Base-by-base conservation (phyloP, 2,113 vertebrate genomes). In the Rhodinocichla rosea region DNA sequence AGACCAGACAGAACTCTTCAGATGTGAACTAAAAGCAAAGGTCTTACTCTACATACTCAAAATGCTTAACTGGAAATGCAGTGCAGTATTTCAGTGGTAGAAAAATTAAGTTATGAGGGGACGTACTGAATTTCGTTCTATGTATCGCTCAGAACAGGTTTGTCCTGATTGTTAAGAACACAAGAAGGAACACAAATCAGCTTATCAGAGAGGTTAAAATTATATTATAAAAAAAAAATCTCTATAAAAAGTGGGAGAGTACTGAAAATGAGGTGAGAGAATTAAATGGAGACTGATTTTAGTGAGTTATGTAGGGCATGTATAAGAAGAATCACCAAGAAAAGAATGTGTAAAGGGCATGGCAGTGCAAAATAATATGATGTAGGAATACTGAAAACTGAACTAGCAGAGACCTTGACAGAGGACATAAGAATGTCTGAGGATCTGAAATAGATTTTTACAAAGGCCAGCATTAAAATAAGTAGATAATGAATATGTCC, bases 351-450 rank as follows among this genome's bases (percentile, higher is more conserved):
- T 87, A 80, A 92, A 93, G 78, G 68, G 39, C 68, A 83, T 65
- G 20, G 68, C 76, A 89, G 42, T 68, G 47, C 75, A 90, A 91
- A 93, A 90, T 64, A 83, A 59, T 67, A 49, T 56, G 15, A 85
- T 64, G 37, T 62, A 89, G 88, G 63, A 84, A 73, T 75, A 84
- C 70, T 73, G 53, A 90, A 92, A 92, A 86, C 40, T 35, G 40
- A 94, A 87, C 40, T 59, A 88, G 49, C 6, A 21, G 60, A 96
- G 53, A 71, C 74, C 86, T 96, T 95, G 83, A 80, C 65, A 90
- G 50, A 84, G 57, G 64, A 92, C 62, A 78, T 65, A 68, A 90
- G 74, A 94, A 74, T 56, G 40, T 84, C 74, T 87, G 52, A 94
- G 64, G 74, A 84, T 57, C 59, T 94, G 52, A 91, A 92, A 79